Conservation (phyloP, 2,888 invertebrate species). For the Geotrupes spiniger region DNA sequence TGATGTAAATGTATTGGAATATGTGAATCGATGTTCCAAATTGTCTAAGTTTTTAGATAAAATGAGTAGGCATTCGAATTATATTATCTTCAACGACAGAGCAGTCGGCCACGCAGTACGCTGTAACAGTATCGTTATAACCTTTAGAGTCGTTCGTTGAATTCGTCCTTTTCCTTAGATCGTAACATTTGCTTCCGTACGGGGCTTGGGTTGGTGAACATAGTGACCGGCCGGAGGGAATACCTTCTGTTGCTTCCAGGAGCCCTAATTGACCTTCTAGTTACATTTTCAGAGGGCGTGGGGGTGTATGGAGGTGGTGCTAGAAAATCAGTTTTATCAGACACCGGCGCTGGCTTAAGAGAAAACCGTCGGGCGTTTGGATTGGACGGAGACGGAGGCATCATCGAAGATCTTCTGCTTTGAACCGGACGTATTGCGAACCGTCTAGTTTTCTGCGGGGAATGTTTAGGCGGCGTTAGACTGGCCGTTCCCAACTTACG, state of each 20-base stretch:
- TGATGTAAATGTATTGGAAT: no score
- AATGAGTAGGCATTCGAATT: no score
- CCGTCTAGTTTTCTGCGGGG: constrained; percentile 36
- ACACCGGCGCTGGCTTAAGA: constrained; percentile 19
- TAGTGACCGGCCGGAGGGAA: constrained; percentile 51
- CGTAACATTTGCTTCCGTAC: constrained; percentile 30
- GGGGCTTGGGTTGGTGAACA: constrained; percentile 36
- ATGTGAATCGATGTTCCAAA: no score
- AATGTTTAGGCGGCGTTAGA: constrained; percentile 53
- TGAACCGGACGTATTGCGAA: constrained; percentile 40
- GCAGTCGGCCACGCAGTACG: no score
- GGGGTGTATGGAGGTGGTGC: constrained; percentile 49
- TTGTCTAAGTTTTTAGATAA: no score
- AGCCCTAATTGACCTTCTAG: constrained; percentile 36
- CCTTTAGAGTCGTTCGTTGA: no score
- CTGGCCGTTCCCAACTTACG: constrained; percentile 57
- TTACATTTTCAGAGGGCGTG: constrained; percentile 30
- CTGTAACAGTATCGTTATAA: no score
- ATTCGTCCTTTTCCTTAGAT: constrained; percentile 42
- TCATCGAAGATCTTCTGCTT: constrained; percentile 28
- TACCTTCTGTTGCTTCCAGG: constrained; percentile 41
- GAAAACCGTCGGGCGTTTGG: constrained; percentile 41
- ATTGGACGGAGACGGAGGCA: constrained; percentile 17
- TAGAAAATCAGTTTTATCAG: background rate
- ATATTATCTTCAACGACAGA: no score